Conservation (phyloP, 1,140 invertebrate genomes). For the Coenobita brevimanus region DNA sequence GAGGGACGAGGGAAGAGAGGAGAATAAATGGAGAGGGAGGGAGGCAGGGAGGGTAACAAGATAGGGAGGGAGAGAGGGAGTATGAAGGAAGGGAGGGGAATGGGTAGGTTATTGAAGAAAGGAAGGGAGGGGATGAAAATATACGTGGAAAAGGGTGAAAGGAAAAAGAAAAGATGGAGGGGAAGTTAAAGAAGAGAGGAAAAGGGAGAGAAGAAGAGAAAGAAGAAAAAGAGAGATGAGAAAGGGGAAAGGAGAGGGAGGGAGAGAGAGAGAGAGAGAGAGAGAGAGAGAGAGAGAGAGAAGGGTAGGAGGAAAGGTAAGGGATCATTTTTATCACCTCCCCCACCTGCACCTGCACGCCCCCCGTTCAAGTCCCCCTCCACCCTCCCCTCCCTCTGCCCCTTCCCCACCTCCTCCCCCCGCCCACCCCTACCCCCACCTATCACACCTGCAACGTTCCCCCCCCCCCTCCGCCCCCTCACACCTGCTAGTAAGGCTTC, state of each 20-base stretch:
- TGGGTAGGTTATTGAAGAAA: neutral
- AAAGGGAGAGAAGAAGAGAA: neutral
- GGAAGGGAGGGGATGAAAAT: neutral
- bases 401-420: neutral
- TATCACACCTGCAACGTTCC: neutral
- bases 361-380: neutral
- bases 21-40: neutral
- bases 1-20: neutral
- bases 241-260: neutral
- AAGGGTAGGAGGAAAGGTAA: too few species aligned
- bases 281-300: too few species aligned
- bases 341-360: too few species aligned
- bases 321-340: too few species aligned
- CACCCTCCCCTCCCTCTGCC: too few species aligned
- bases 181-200: neutral
- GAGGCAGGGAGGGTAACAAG: neutral
- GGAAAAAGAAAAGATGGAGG: neutral
- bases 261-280: too few species aligned
- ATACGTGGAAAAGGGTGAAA: neutral
- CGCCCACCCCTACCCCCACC: too few species aligned
- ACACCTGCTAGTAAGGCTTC: too few species aligned
- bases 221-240: too few species aligned
- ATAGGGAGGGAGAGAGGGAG: neutral
- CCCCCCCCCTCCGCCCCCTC: neutral
- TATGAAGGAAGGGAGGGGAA: too few species aligned